Evolutionary conservation across 2,797 vertebrate genomes (phyloP), one percentile per base, ranked within the genome.

Genomic region (Synanceia verrucosa): DNA sequence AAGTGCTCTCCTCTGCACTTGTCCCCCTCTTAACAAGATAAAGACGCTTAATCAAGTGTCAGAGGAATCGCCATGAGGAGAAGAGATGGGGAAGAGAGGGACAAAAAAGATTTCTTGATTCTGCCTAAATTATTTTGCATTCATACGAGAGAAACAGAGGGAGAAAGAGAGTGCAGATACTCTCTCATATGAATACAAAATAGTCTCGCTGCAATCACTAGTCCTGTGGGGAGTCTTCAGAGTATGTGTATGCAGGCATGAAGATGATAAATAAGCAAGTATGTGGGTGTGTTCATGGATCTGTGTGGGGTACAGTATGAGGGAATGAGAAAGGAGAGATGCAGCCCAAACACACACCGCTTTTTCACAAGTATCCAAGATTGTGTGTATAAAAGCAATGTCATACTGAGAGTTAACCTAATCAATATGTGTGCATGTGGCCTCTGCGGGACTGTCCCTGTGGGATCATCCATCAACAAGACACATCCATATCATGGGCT

Each of bases 101-200:
- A 60, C 60, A 68, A 83, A 65, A 84, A 65, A 84, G 28, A 80
- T 81, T 79, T 76, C 66, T 86, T 79, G 64, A 82, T 81, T 87
- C 74, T 71, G 67, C 61, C 72, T 81, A 72, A 73, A 84, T 83
- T 83, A 71, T 82, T 91, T 88, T 90, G 86, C 87, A 91, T 91
- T 92, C 87, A 87, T 84, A 86, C 67, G 80, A 90, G 85, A 70
- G 82, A 70, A 83, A 87, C 41, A 55, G 74, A 79, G 73, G 53
- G 55, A 76, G 81, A 83, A 76, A 78, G 68, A 65, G 71, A 71
- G 80, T 9, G 79, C 63, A 16, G 58, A 74, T 82, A 55, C 70
- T 34, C 52, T 56, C 78, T 68, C 72, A 34, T 41, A 66, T 86
- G 85, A 88, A 92, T 91, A 86, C 79, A 88, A 87, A 92, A 76